Base-by-base conservation (phyloP, 2,797 vertebrate species). In the Parotocinclus haroldoi region DNA sequence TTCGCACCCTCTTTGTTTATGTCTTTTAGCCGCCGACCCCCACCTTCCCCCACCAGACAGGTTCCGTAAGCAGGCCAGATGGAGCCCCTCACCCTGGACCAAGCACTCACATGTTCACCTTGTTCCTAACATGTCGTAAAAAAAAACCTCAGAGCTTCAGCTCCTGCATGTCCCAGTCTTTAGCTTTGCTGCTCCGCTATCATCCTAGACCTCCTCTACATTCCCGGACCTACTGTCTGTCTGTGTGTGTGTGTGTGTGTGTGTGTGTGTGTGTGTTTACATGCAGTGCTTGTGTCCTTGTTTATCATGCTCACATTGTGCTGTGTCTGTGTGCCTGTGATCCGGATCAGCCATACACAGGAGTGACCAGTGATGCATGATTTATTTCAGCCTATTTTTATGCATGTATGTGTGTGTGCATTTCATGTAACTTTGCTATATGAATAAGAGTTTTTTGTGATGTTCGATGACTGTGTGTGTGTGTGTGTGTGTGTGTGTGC, bases 11-110 rank as follows among this genome's bases (percentile, higher is more conserved):
- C 17, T 9, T 57, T 18, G 58, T 37, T 42, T 49, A 18, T 39
- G 10, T 17, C 16, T 27, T 18, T 8, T 50, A 91, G 89, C 66
- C 89, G 89, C 53, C 87, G 89, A 61, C 89, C 89, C 50, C 89
- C 89, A 11, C 89, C 89, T 10, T 90, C 89, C 71, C 89, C 89
- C 14, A 89, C 89, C 84, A 81, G 89, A 79, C 89, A 91, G 83
- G 88, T 65, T 54, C 89, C 89, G 8, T 89, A 88, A 87, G 77
- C 69, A 62, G 3, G 40, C 49, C 8, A 14, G 36, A 16, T 0
- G 10, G 48, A 39, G 45, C 38, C 12, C 10, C 36, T 68, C 38
- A 39, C 49, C 40, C 52, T 68, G 66, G 68, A 75, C 51, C 60
- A 69, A 58, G 66, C 66, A 50, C 53, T 49, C 62, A 46, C 40